Evolutionary conservation across 2,888 invertebrate genomes (phyloP), one percentile per base, ranked within the genome.

Genomic region (Chalcis sispes): DNA sequence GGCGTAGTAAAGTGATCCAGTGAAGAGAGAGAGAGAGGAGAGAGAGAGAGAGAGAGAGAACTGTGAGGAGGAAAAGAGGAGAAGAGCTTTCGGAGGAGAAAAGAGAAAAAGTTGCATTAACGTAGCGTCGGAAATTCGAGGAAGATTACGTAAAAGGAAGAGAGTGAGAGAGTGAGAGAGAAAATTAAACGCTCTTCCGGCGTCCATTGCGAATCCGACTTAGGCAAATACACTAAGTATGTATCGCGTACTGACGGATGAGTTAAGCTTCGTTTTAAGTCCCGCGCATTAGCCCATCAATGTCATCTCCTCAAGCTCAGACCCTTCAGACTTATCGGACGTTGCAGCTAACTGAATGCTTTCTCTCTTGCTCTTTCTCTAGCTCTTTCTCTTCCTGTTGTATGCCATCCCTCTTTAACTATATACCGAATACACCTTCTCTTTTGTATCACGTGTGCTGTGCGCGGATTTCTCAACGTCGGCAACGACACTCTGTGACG

Each of bases 301-400:
- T 87, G 86, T 87, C 86, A 87, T 86, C 86, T 86, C 81, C 83
- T 84, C 82, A 79, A 85, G 87, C 85, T 85, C 85, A 86, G 85
- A 84, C 88, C 87, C 85, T 88, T 87, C 85, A 86, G 87, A 88
- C 88, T 89, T 89, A 89, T 89, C 88, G 87, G 88, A 85, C 87
- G 82, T 80, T 83, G 85, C 87, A 86, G 85, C 65, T 80, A 86
- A 86, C 73, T 66, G 42, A 67, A 78, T 75, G 50, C 50, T 66
- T 54, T 54, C 18, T 54, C 54, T 36, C 29, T 3, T 20, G 2
- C 50, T 23, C 52, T 67, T 40, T 74, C 62, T 52, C 59, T 36
- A 27, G 56, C 61, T 52, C 59, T 32, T 48, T 67, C 18, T 56
- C 64, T 25, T 29, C 1, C 48, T 48, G 52, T 18, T 13, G 64